Evolutionary conservation across 2,113 vertebrate genomes (phyloP).

Genomic region (Butorides virescens): DNA sequence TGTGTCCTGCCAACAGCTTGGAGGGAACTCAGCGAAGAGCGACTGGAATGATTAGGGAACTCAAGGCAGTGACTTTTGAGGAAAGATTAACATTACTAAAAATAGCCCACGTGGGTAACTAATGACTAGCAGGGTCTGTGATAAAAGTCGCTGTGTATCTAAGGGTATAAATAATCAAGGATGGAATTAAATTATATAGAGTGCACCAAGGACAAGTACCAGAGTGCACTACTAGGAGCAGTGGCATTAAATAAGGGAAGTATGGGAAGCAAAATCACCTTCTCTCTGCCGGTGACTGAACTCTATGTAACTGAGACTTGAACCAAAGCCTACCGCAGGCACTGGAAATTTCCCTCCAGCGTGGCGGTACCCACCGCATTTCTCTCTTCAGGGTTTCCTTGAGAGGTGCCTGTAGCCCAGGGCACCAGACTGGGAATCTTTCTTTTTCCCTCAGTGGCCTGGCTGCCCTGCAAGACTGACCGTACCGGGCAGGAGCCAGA

Average conservation of each 20-base stretch:
- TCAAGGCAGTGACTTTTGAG: slow-evolving; percentile 39
- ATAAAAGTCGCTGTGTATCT: not conserved
- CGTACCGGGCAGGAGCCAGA: not conserved
- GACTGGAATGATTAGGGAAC: not conserved
- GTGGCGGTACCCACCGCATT: not conserved
- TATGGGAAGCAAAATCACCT: not conserved
- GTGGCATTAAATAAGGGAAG: not conserved
- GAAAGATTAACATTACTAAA: slow-evolving; percentile 41
- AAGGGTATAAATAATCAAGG: slow-evolving; percentile 32
- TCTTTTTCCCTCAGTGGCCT: not conserved
- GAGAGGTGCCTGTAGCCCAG: not conserved
- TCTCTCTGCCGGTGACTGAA: not conserved
- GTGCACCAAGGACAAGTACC: not conserved
- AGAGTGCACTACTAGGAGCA: not conserved
- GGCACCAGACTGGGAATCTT: not conserved
- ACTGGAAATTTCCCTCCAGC: not conserved
- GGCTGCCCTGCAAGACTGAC: not conserved
- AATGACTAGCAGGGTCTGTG: not conserved
- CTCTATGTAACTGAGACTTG: not conserved
- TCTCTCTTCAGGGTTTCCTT: not conserved
- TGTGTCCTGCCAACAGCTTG: not conserved
- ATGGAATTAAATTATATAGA: slow-evolving; percentile 15
- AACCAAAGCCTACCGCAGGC: not conserved
- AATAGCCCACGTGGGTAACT: not conserved
- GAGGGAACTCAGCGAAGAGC: not conserved